Conservation (phyloP, 2,113 vertebrate species). For the Tor tambroides region DNA sequence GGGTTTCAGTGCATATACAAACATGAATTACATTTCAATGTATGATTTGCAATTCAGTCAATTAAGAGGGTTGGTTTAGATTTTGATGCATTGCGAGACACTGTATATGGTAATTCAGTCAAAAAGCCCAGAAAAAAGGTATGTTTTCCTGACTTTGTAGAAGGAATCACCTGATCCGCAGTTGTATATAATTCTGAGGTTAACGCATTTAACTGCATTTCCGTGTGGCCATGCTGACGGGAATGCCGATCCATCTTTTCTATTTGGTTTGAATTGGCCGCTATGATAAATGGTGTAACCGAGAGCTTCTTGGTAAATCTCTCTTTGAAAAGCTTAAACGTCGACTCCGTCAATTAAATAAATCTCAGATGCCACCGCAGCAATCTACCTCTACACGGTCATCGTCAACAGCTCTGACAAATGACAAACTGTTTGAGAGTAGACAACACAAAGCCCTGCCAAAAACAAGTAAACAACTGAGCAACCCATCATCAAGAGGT, state of each 20-base stretch:
- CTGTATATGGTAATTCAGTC: not conserved
- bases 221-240: not conserved
- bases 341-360: slow-evolving; percentile 36
- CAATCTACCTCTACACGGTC: slow-evolving; percentile 1
- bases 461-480: slow-evolving; percentile 32
- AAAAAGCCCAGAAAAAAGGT: not conserved
- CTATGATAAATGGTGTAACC: slow-evolving; percentile 34
- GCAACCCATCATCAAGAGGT: not conserved
- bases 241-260: slow-evolving; percentile 36
- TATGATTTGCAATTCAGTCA: not conserved
- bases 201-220: slow-evolving; percentile 38
- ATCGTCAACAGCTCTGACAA: slow-evolving; percentile 20
- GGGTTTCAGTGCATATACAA: not conserved
- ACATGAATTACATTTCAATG: not conserved
- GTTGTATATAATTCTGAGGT: not conserved
- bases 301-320: slow-evolving; percentile 41
- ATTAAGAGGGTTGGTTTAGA: not conserved
- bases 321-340: slow-evolving; percentile 19
- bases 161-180: not conserved
- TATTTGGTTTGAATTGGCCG: slow-evolving; percentile 28
- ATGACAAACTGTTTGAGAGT: slow-evolving; percentile 22
- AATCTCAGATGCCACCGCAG: slow-evolving; percentile 4
- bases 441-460: slow-evolving; percentile 10
- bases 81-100: not conserved
- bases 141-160: not conserved